These are phyloP conservation scores for Scaptodrosophila latifasciaeformis DNA, from an alignment of 2,888 invertebrate species.

Conservation along the genomic window DNA sequence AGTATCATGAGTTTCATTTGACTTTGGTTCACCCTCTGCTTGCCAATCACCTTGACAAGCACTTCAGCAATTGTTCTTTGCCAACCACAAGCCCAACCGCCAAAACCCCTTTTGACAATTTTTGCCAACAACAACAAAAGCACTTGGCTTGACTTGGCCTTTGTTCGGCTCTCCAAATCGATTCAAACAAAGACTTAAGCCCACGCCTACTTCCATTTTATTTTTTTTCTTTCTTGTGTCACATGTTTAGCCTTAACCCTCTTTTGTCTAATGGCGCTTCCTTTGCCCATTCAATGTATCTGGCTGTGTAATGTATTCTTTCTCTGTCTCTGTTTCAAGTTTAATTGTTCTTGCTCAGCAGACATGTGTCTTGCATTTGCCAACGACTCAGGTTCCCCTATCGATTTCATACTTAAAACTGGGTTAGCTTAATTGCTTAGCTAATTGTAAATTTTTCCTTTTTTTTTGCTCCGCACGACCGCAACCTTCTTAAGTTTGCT, in stretches of 20 bases:
- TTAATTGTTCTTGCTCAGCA: conserved; percentile 45
- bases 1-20: conserved; percentile 5
- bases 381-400: conserved; percentile 22
- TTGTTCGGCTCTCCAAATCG: conserved; percentile 41
- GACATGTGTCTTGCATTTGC: conserved; percentile 10
- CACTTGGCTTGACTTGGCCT: conserved; percentile 10
- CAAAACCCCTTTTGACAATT: conserved; percentile 8
- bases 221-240: too few species aligned
- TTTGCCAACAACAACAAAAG: neutral
- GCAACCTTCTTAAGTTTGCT: neutral
- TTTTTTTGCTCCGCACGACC: neutral
- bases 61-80: too few species aligned
- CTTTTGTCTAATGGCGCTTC: conserved; percentile 38
- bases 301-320: too few species aligned
- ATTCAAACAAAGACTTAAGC: conserved; percentile 29
- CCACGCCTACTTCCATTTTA: too few species aligned
- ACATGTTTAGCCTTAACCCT: conserved; percentile 53
- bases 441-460: too few species aligned
- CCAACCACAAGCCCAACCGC: neutral
- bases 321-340: conserved; percentile 54
- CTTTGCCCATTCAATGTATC: conserved; percentile 20
- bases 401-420: conserved; percentile 46
- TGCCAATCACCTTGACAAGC: conserved; percentile 1
- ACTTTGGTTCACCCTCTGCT: neutral
- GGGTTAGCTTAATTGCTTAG: conserved; percentile 36